Evolutionary conservation across 1,140 invertebrate genomes (phyloP).

Genomic region (Brachionus rubens): DNA sequence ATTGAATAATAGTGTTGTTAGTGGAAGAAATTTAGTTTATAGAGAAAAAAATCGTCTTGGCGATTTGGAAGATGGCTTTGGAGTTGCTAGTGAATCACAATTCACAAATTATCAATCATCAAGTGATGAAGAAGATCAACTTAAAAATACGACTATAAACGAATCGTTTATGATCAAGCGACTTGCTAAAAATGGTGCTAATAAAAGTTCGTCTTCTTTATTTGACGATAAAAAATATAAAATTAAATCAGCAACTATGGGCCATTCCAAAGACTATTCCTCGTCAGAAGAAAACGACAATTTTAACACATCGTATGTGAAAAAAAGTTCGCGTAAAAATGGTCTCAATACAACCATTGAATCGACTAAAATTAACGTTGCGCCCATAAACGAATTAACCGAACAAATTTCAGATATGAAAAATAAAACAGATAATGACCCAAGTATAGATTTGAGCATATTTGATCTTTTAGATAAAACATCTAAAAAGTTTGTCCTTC

Average conservation of each 20-base stretch:
- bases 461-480: slow-evolving; percentile 37
- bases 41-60: neutral
- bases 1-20: slow-evolving; percentile 23
- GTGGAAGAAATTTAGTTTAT: slow-evolving; percentile 3
- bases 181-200: neutral
- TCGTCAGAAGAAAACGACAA: neutral
- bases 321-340: neutral
- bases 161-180: slow-evolving; percentile 10
- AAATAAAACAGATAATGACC: neutral
- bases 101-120: neutral
- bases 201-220: neutral
- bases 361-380: neutral
- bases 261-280: slow-evolving; percentile 17
- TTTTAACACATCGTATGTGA: neutral
- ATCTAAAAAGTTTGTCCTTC: slow-evolving; percentile 42
- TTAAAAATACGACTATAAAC: neutral
- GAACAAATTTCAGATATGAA: neutral
- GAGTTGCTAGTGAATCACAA: neutral
- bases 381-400: neutral
- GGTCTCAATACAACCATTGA: neutral
- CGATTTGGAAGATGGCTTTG: neutral
- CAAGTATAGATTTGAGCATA: neutral
- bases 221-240: neutral
- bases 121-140: slow-evolving; percentile 2
- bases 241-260: neutral